Evolutionary conservation across 2,113 vertebrate species (phyloP).

Genomic region (Syngnathus typhle): DNA sequence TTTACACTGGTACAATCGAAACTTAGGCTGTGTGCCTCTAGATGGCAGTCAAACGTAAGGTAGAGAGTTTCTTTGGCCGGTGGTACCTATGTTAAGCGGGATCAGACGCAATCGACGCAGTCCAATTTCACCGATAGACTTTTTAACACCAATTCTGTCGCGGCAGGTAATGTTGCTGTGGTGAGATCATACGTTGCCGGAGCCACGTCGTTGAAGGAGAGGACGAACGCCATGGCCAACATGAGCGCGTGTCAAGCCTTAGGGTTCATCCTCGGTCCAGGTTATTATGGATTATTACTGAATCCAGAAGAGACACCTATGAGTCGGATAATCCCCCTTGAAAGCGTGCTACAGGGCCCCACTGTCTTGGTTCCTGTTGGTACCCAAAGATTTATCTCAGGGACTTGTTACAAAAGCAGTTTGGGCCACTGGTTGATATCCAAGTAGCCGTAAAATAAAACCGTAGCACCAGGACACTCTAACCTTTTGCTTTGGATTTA

Average conservation of each 20-base stretch:
- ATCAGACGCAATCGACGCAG: too few relatives aligned
- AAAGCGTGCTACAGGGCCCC: not conserved
- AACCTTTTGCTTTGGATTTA: too few relatives aligned
- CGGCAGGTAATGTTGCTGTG: slow-evolving; percentile 88
- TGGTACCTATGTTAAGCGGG: too few relatives aligned
- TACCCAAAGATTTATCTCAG: not conserved
- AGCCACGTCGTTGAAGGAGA: slow-evolving; percentile 87
- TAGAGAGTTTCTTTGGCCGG: not conserved
- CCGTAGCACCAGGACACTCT: too few relatives aligned
- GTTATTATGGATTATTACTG: slow-evolving; percentile 56
- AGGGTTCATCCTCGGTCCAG: slow-evolving; percentile 95
- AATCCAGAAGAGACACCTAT: not conserved
- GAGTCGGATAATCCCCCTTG: not conserved
- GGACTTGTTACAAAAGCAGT: not conserved
- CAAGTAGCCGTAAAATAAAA: too few relatives aligned
- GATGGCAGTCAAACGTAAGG: not conserved
- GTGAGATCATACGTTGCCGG: slow-evolving; percentile 87
- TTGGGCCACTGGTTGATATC: too few relatives aligned
- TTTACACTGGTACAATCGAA: not conserved
- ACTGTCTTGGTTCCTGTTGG: not conserved
- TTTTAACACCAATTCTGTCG: not conserved
- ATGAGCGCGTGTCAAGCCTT: slow-evolving; percentile 91
- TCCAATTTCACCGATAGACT: too few relatives aligned
- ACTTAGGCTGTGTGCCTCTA: slow-evolving; percentile 10
- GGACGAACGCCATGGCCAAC: slow-evolving; percentile 90